A percentile compares a stretch with the other conserved stretches of the same genome.
Evolutionary conservation across 2,888 invertebrate genomes (phyloP).

Genomic region (Macaria liturata): DNA sequence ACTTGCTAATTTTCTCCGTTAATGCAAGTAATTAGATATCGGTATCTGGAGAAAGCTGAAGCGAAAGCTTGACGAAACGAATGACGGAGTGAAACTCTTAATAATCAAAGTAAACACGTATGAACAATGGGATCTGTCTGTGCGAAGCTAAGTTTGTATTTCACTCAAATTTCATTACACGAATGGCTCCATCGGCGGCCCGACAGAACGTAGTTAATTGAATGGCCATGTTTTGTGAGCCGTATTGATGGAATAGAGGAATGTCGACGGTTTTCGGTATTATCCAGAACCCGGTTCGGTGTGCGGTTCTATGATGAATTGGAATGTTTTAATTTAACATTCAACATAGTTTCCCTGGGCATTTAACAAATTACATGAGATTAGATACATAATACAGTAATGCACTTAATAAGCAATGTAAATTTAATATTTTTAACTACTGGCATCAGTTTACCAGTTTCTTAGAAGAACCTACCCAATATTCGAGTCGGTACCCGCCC

Average conservation of each 20-base stretch:
- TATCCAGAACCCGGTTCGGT: background rate
- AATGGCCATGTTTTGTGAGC: constrained; percentile 61
- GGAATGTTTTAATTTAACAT: too few relatives aligned
- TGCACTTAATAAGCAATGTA: too few relatives aligned
- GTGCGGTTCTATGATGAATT: constrained; percentile 1
- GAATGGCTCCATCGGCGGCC: constrained; percentile 57
- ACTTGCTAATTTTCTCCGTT: constrained; percentile 47
- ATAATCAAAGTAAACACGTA: constrained; percentile 24
- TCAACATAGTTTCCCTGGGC: too few relatives aligned
- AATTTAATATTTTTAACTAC: too few relatives aligned
- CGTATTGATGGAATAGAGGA: constrained; percentile 48
- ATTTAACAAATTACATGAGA: too few relatives aligned
- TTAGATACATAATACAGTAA: too few relatives aligned
- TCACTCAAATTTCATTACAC: constrained; percentile 55
- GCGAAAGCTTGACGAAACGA: constrained; percentile 19
- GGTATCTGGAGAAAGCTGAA: constrained; percentile 42
- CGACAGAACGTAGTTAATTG: constrained; percentile 56
- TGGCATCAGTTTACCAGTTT: too few relatives aligned
- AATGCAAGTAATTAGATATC: constrained; percentile 48
- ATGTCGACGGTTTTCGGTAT: constrained; percentile 29
- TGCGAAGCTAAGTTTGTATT: constrained; percentile 17
- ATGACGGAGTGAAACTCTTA: constrained; percentile 24
- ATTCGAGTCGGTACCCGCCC: constrained; percentile 34
- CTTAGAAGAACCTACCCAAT: constrained; percentile 24
- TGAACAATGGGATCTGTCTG: constrained; percentile 28